Evolutionary conservation across 2,888 invertebrate species (phyloP), one percentile per base, ranked within the genome.

Genomic region (Pterostichus niger): DNA sequence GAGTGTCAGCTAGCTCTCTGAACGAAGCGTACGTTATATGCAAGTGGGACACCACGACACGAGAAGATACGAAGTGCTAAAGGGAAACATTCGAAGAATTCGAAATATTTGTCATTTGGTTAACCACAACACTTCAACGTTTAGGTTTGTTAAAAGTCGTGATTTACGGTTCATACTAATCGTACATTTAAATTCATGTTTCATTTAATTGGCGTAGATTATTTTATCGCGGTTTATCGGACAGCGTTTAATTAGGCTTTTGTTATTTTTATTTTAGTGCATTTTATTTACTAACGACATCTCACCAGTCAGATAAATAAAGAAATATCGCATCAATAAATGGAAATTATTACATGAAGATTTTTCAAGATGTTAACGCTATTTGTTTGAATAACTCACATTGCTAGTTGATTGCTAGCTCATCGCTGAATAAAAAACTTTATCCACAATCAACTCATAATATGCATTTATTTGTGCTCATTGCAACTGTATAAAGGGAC

Each of bases 41-140:
- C 49, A 49, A 78, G 78, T 78, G 61, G 78, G 61, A 56, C 78
- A 78, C 13, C 9, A 6, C 9, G 61, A 56, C 78, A 78, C 13
- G 49, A 6, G 49, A 49, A 49, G 49, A 11, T 49, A 49, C 49
- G 49, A n/a, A 31, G 35, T 31, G 76, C 31, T 54, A 54, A 76
- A 52, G 76, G 77, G 56, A 31, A 56, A 17, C 56, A 56, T 33
- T n/a, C 13, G 24, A 78, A 78, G 78, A 78, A 78, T 78, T 78
- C 46, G 78, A 78, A 78, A 78, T 46, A 78, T 78, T 61, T 61
- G 78, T 61, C 61, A 56, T 61, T 61, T 46, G 44, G 49, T 49
- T 49, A 31, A 15, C 24, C 31, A 2, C 17, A 64, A 13, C 35
- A 64, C 64, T 11, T 1, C 33, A 33, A 11, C 35, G 33, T 64